These are phyloP conservation scores for Drosophila ananassae DNA, from an alignment of 1,140 invertebrate species.

Conservation along the genomic window DNA sequence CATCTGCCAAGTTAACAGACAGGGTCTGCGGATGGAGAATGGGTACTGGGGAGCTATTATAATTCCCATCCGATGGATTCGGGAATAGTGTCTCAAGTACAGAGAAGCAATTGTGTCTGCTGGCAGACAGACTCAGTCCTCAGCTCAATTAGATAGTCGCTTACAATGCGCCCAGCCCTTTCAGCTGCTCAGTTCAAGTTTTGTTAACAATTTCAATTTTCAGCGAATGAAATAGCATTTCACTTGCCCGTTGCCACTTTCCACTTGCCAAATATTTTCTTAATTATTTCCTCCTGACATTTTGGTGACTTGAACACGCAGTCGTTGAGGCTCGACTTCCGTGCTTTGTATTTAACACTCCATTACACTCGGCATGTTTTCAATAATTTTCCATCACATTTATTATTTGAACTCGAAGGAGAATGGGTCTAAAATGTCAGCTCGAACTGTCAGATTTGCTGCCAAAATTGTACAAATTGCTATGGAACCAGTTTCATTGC, in stretches of 20 bases:
- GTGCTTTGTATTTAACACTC: slow-evolving; percentile 61
- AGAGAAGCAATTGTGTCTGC: slow-evolving; percentile 2
- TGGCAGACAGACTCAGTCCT: slow-evolving; percentile 7
- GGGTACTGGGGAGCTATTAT: slow-evolving; percentile 5
- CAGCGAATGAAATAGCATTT: slow-evolving; percentile 7
- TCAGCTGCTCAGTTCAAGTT: slow-evolving; percentile 7
- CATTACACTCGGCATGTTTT: slow-evolving; percentile 66
- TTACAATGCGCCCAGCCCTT: background rate
- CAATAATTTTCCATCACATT: slow-evolving; percentile 67
- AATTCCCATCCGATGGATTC: slow-evolving; percentile 26
- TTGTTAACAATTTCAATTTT: slow-evolving; percentile 25
- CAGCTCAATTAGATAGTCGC: slow-evolving; percentile 2
- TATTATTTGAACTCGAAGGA: slow-evolving; percentile 30
- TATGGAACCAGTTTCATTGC: background rate
- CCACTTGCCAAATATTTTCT: slow-evolving; percentile 65
- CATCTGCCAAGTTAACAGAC: slow-evolving; percentile 47
- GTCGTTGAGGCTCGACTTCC: slow-evolving; percentile 23
- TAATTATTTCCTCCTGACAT: slow-evolving; percentile 69
- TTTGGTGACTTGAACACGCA: slow-evolving; percentile 48
- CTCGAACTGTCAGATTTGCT: background rate
- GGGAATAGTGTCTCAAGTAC: slow-evolving; percentile 37
- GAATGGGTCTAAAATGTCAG: background rate
- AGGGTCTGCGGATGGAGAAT: background rate
- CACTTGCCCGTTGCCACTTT: no score
- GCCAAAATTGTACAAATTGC: slow-evolving; percentile 57